phyloP scores from a whole-genome alignment of 2,797 vertebrate genomes.

The Macrochelys suwanniensis region DNA sequence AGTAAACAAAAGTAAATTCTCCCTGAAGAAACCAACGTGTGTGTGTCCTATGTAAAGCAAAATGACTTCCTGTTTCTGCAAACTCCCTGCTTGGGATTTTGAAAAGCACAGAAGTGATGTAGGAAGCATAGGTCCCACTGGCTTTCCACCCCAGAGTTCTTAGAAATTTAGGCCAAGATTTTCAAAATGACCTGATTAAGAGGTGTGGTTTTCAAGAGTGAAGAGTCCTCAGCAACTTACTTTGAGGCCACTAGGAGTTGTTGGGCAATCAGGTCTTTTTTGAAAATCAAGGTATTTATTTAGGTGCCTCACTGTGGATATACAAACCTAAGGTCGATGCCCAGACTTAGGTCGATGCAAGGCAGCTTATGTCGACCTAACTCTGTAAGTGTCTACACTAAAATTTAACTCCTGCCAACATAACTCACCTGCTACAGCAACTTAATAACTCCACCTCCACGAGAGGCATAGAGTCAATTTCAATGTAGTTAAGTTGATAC shows the following conservation, averaged over 20 bases:
- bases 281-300: background rate
- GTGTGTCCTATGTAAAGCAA: background rate
- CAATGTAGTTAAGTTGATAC: background rate
- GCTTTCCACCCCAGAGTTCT: background rate
- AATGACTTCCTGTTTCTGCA: background rate
- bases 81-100: background rate
- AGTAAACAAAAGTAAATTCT: background rate
- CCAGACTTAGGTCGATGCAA: background rate
- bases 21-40: background rate
- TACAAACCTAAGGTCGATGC: background rate
- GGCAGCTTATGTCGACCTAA: background rate
- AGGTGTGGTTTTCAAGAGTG: background rate
- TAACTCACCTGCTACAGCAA: background rate
- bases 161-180: background rate
- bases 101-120: background rate
- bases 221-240: background rate
- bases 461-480: background rate
- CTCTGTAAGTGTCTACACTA: background rate
- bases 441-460: background rate
- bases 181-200: background rate
- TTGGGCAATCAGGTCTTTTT: background rate
- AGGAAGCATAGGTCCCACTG: background rate
- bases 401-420: background rate
- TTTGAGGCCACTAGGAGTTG: background rate
- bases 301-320: background rate